Base-by-base conservation (phyloP, 2,113 vertebrate genomes). In the Channa argus region DNA sequence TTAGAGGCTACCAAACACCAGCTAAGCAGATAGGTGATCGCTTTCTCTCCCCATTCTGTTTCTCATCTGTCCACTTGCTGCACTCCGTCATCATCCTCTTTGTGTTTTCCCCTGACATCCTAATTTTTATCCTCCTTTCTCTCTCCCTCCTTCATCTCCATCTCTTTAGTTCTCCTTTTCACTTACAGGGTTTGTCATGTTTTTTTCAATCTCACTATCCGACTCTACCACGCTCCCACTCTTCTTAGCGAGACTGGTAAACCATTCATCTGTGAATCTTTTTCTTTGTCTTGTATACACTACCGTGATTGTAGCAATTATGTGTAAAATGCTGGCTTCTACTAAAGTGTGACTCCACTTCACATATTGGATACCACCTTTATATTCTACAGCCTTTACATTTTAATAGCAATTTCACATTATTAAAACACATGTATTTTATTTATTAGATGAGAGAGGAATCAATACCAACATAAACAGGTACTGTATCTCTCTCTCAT, bases 231-330 rank as follows among this genome's bases (percentile, higher is more conserved):
- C 37, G 49, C 46, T 74, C 41, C 1, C 15, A 13, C 58, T 77
- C 66, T 84, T 84, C 79, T 82, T 80, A 77, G 78, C 39, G 36
- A 79, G 74, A 69, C 60, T 51, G 68, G 47, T 61, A 49, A 82
- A 64, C 36, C 37, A 5, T 69, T 74, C 68, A 53, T 1, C 70
- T 67, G 72, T 55, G 50, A 63, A 50, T 74, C 52, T 61, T 13
- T 60, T 14, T 86, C 64, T 63, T 52, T 74, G 51, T 41, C 1
- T 45, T 61, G 10, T 52, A 15, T 38, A 14, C 24, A 41, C 53
- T 68, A 34, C 33, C 49, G 24, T 24, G 24, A 8, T 14, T 55
- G 43, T 44, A 2, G 41, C n/a, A 6, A 52, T 3, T 75, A 38
- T 49, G 12, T 54, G 14, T 54, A 24, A 67, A 76, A 46, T 67